Base-by-base conservation (phyloP, 1,140 invertebrate species). In the Drosophila pruinosa region DNA sequence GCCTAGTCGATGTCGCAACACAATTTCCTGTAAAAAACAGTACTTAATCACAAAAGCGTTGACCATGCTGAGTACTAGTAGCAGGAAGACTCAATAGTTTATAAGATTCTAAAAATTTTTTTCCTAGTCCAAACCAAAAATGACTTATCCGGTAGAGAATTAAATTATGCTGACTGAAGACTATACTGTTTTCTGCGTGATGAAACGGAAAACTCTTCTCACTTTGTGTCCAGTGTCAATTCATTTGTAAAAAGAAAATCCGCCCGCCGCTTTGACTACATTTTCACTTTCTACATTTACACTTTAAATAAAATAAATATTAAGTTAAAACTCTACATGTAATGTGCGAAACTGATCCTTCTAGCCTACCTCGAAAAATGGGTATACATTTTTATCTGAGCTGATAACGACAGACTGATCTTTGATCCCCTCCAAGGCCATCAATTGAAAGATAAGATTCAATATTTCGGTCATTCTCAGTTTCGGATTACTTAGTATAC, bases 1-100 rank as follows among this genome's bases (percentile, higher is more conserved):
- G n/a, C 19, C 63, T 41, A 67, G 26, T 41, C 56, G 12, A 61
- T 24, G 47, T 57, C 45, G 61, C n/a, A 68, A 64, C 34, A 14
- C 28, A 8, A 31, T 28, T 26, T 62, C 8, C 4, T 43, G 7
- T n/a, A n/a, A n/a, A n/a, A n/a, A n/a, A n/a, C n/a, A n/a, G n/a
- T n/a, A n/a, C n/a, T n/a, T n/a, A n/a, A n/a, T n/a, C n/a, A n/a
- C n/a, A n/a, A n/a, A n/a, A n/a, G n/a, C n/a, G n/a, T n/a, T n/a
- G n/a, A n/a, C n/a, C n/a, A n/a, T n/a, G n/a, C n/a, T n/a, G n/a
- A n/a, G n/a, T n/a, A n/a, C n/a, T n/a, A n/a, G n/a, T n/a, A n/a
- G n/a, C n/a, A n/a, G n/a, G n/a, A n/a, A n/a, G n/a, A n/a, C n/a
- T n/a, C n/a, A n/a, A n/a, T n/a, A n/a, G n/a, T n/a, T n/a, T n/a